These are phyloP conservation scores for Brachypalpus laphriformis DNA, from an alignment of 2,888 invertebrate species.

Conservation along the genomic window DNA sequence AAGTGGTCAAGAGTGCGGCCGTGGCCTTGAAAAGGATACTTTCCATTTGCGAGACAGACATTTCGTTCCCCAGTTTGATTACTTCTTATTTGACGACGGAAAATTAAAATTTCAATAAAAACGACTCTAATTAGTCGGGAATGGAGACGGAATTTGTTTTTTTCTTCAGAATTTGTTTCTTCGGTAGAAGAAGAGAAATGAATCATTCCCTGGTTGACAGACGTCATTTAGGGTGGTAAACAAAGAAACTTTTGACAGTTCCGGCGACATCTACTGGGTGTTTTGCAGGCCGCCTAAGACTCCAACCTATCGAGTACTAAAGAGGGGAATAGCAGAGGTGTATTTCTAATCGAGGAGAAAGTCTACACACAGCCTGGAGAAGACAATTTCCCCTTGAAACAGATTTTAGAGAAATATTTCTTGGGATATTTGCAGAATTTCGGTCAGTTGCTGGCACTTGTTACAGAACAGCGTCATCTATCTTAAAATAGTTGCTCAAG, in stretches of 20 bases:
- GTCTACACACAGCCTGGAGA: too few species aligned
- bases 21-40: slow-evolving; percentile 63
- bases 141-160: slow-evolving; percentile 11
- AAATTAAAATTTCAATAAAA: slow-evolving; percentile 30
- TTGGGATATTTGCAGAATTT: background rate
- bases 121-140: slow-evolving; percentile 10
- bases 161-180: slow-evolving; percentile 41
- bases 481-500: background rate
- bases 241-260: background rate
- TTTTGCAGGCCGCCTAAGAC: background rate
- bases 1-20: background rate
- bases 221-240: slow-evolving; percentile 49
- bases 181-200: slow-evolving; percentile 33
- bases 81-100: background rate
- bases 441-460: too few species aligned
- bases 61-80: slow-evolving; percentile 71
- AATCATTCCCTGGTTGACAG: slow-evolving; percentile 60
- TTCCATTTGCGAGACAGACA: slow-evolving; percentile 71
- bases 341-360: too few species aligned
- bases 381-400: too few species aligned
- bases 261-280: slow-evolving; percentile 3
- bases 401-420: too few species aligned
- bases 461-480: background rate
- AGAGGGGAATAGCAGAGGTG: background rate
- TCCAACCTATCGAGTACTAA: background rate